phyloP scores from a whole-genome alignment of 35 echinoderm and acorn worm genomes.

The Stichopus chloronotus region DNA sequence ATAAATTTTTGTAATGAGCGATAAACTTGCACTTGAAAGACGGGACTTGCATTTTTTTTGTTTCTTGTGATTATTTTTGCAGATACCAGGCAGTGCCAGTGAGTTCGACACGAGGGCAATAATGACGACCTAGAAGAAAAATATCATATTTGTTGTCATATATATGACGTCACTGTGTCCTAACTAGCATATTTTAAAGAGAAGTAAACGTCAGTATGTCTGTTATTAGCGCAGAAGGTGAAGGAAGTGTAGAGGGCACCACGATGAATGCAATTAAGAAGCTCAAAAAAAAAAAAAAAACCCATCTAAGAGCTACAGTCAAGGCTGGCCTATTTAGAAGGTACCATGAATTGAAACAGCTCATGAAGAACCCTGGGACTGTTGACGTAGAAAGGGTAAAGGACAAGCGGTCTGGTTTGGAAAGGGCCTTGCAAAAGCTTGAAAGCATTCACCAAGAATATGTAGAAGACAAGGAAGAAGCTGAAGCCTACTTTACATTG shows the following conservation, averaged over 20 bases:
- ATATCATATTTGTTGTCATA: too few species aligned
- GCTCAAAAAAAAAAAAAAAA: neutral
- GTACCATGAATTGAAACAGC: neutral
- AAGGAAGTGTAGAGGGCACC: too few species aligned
- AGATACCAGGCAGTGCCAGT: neutral
- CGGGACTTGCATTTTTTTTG: neutral
- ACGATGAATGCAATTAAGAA: neutral
- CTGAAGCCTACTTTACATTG: neutral
- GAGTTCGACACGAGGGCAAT: too few species aligned
- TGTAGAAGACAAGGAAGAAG: constrained; percentile 14
- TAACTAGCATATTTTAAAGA: too few species aligned
- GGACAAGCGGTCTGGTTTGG: neutral
- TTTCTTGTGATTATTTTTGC: neutral
- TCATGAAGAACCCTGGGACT: neutral
- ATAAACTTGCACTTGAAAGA: neutral
- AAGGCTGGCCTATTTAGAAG: neutral
- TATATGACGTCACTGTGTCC: too few species aligned
- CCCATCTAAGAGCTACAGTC: neutral
- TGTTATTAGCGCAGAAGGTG: neutral
- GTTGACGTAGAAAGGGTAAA: neutral
- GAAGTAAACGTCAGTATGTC: too few species aligned
- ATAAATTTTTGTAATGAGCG: neutral
- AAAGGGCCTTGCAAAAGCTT: neutral
- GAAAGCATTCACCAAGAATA: constrained; percentile 19
- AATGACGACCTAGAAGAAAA: too few species aligned